phyloP scores from a whole-genome alignment of 2,797 vertebrate genomes.

The Poeciliopsis presidionis region DNA sequence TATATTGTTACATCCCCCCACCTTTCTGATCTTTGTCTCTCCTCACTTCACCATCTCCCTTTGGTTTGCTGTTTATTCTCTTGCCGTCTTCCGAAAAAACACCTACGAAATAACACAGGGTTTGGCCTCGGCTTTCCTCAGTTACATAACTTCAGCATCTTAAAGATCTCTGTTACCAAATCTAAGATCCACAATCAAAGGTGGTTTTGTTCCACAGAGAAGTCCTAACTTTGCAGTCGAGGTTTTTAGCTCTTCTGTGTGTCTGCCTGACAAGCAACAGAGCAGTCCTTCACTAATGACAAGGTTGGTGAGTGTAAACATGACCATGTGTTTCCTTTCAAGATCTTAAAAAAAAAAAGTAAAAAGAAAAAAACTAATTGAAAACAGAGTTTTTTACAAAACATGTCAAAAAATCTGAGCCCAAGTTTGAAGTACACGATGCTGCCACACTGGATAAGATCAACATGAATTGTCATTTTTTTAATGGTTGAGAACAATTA shows the following conservation, averaged over 20 bases:
- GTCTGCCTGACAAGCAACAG: neutral
- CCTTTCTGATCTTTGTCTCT: slow-evolving; percentile 23
- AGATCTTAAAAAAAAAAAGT: neutral
- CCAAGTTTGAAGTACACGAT: neutral
- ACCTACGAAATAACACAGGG: slow-evolving; percentile 22
- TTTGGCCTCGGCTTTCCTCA: neutral
- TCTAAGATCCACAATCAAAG: slow-evolving; percentile 2
- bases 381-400: neutral
- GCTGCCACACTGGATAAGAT: neutral
- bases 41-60: slow-evolving; percentile 7
- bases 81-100: slow-evolving; percentile 17
- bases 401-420: neutral
- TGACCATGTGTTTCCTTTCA: neutral
- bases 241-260: neutral
- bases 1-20: slow-evolving; percentile 11
- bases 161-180: neutral
- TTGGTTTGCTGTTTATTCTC: slow-evolving; percentile 15
- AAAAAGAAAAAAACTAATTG: neutral
- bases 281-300: neutral
- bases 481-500: neutral
- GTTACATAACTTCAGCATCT: neutral
- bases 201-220: neutral
- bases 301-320: neutral
- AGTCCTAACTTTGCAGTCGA: neutral
- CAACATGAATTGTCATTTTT: neutral